Evolutionary conservation across 2,113 vertebrate genomes (phyloP).

Genomic region (Triplophysa dalaica): DNA sequence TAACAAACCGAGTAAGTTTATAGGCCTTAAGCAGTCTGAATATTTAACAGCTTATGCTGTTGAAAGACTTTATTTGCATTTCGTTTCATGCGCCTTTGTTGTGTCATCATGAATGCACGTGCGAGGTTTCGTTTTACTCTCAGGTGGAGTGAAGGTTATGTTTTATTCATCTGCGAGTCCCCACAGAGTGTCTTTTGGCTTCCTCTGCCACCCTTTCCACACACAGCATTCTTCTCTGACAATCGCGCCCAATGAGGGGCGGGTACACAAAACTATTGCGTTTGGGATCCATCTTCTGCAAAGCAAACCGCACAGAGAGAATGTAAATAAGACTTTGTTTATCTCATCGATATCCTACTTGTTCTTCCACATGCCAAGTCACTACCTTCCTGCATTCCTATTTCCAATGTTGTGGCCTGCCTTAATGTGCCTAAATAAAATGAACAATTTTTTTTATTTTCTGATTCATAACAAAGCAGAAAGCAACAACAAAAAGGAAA

Average conservation of each 20-base stretch:
- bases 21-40: neutral
- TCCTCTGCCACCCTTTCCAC: slow-evolving; percentile 33
- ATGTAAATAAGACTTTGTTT: slow-evolving; percentile 36
- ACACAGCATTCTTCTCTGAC: slow-evolving; percentile 11
- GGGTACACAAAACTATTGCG: slow-evolving; percentile 33
- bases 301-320: slow-evolving; percentile 30
- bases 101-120: slow-evolving; percentile 10
- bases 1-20: slow-evolving; percentile 26
- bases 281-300: slow-evolving; percentile 23
- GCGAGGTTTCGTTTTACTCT: slow-evolving; percentile 12
- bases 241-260: slow-evolving; percentile 25
- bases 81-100: slow-evolving; percentile 3
- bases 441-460: neutral
- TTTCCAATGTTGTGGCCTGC: neutral
- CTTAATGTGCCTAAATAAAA: neutral
- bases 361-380: neutral
- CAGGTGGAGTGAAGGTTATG: slow-evolving; percentile 47
- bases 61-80: slow-evolving; percentile 14
- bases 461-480: neutral
- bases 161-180: slow-evolving; percentile 50
- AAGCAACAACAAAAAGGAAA: neutral
- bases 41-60: slow-evolving; percentile 14
- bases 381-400: neutral
- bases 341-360: slow-evolving; percentile 5
- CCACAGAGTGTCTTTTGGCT: slow-evolving; percentile 41